These are phyloP conservation scores for Drosophila micromelanica DNA, from an alignment of 1,140 invertebrate genomes.

Conservation along the genomic window DNA sequence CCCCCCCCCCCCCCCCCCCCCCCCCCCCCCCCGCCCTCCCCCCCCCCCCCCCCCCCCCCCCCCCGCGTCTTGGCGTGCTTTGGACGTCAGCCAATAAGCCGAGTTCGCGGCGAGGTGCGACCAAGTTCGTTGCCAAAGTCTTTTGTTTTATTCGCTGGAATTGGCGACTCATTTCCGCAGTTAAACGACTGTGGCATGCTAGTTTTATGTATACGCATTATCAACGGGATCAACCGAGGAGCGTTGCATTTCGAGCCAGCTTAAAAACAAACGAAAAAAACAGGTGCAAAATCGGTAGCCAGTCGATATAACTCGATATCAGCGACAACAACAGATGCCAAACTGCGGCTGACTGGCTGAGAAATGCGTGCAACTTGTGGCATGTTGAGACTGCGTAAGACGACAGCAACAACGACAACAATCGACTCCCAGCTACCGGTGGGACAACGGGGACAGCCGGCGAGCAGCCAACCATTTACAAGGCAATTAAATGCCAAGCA, in stretches of 20 bases:
- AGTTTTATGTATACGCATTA: conserved; percentile 79
- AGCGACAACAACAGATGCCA: conserved; percentile 45
- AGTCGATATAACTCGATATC: conserved; percentile 75
- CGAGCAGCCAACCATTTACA: conserved; percentile 63
- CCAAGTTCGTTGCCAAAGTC: conserved; percentile 55
- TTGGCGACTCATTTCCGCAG: conserved; percentile 75
- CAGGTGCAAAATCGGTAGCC: conserved; percentile 78
- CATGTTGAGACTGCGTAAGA: conserved; percentile 57
- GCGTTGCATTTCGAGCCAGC: conserved; percentile 22
- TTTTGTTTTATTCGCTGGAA: conserved; percentile 71
- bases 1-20: too few species aligned
- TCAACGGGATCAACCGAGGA: conserved; percentile 73
- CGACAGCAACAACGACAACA: conserved; percentile 50
- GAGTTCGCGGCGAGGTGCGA: conserved; percentile 29
- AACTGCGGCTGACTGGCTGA: conserved; percentile 40
- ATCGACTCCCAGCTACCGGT: conserved; percentile 75
- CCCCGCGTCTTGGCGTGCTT: conserved; percentile 57
- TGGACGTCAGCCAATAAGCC: conserved; percentile 59
- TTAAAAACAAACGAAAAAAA: conserved; percentile 35
- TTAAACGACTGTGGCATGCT: conserved; percentile 68
- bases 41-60: too few species aligned
- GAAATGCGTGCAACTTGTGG: conserved; percentile 80
- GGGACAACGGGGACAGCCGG: conserved; percentile 42
- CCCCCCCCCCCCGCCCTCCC: too few species aligned
- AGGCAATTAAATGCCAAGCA: conserved; percentile 82